Base-by-base conservation (phyloP, 2,797 vertebrate genomes). In the Chelon labrosus region DNA sequence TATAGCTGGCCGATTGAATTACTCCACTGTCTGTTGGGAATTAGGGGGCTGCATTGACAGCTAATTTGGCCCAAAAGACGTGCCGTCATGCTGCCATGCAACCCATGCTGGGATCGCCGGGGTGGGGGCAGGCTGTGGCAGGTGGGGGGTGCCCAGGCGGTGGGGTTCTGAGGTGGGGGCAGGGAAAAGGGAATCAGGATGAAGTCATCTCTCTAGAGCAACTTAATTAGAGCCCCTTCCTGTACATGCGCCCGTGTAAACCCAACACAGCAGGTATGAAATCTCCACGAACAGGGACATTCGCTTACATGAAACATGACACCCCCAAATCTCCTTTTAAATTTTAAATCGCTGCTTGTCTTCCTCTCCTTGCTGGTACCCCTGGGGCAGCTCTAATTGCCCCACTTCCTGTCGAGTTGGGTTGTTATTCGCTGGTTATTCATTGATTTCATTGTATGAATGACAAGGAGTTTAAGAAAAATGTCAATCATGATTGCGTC, bases 181-280 rank as follows among this genome's bases (percentile, higher is more conserved):
- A 59, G 67, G 49, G 58, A 66, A 70, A 73, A 59, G 67, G 76
- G 80, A 79, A 80, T 73, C 61, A 44, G 42, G 79, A 90, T 95
- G 93, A 95, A 86, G 92, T 94, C 88, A 94, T 94, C 81, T 80
- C 86, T 83, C 60, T 61, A 16, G 80, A 83, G 80, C n/a, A 39
- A 68, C 47, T 77, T 84, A 83, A 94, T 93, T 86, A 76, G 71
- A 70, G 50, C 61, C 67, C 35, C 67, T 82, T 85, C 60, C 76
- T 82, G 69, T 63, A 70, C 19, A n/a, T 51, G 35, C 44, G 49
- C 44, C 49, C 47, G 61, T 66, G 37, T 65, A 63, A 74, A 71
- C 20, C 38, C 54, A 46, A 44, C 55, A 56, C 63, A 82, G 84
- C 51, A 76, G 55, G 81, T 65, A 85, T 76, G 57, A 57, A 49